phyloP scores from a whole-genome alignment of 2,113 vertebrate species.

The Phaethornis superciliosus region DNA sequence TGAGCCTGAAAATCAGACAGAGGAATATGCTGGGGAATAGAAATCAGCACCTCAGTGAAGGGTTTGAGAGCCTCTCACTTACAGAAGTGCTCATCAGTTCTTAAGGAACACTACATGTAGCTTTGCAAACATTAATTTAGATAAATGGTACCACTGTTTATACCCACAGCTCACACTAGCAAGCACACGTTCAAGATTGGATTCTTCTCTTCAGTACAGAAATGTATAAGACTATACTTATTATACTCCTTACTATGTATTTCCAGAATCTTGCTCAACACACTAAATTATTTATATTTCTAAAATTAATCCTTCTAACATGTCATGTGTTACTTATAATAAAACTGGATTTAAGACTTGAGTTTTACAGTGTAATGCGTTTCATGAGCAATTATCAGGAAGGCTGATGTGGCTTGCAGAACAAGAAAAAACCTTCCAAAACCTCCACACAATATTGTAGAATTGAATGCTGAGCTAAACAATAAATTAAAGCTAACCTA shows the following conservation, averaged over 20 bases:
- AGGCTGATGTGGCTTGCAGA: neutral
- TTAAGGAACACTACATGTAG: neutral
- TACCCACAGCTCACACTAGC: neutral
- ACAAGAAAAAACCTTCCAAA: constrained; percentile 17
- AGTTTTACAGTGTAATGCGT: neutral
- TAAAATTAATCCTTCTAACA: constrained; percentile 45
- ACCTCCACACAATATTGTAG: neutral
- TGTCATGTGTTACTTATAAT: constrained; percentile 25
- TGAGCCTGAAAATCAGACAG: accelerated
- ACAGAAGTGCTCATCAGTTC: neutral
- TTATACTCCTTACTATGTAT: neutral
- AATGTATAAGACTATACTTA: neutral
- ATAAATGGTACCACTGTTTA: neutral
- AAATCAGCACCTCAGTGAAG: neutral
- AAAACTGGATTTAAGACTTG: constrained; percentile 25
- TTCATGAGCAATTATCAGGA: neutral
- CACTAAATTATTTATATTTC: constrained; percentile 51
- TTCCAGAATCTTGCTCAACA: constrained; percentile 32
- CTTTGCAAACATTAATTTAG: neutral
- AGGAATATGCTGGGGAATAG: neutral
- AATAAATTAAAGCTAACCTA: neutral
- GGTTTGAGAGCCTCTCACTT: neutral
- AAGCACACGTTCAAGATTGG: neutral
- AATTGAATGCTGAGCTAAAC: neutral
- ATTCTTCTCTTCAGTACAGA: neutral